phyloP scores from a whole-genome alignment of 2,888 invertebrate species.

The Lasioglossum oenotherae region DNA sequence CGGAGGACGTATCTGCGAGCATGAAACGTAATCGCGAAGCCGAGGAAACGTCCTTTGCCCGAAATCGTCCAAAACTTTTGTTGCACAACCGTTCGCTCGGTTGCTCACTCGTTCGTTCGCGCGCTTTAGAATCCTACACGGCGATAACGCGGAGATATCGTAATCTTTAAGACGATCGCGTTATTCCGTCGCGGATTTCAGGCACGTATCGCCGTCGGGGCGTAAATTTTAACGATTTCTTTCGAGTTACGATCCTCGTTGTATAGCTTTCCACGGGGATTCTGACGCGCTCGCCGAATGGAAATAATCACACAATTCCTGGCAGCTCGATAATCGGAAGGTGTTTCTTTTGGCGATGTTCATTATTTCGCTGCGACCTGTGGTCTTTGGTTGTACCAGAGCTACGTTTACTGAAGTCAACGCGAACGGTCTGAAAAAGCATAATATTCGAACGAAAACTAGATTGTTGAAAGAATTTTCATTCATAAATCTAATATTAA shows the following conservation, averaged over 20 bases:
- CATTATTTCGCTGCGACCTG: background rate
- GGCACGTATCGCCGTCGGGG: constrained; percentile 26
- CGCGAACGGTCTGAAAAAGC: background rate
- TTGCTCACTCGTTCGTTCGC: background rate
- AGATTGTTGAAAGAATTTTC: background rate
- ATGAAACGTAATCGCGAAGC: constrained; percentile 34
- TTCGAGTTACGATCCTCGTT: constrained; percentile 1
- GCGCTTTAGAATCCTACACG: constrained; percentile 30
- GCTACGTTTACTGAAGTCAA: no score
- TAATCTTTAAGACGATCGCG: constrained; percentile 49
- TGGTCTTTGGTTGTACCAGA: background rate
- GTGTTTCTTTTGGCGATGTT: background rate
- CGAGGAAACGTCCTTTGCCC: constrained; percentile 33
- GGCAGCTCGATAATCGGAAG: background rate
- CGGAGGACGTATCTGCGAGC: constrained; percentile 43
- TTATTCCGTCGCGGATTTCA: constrained; percentile 39
- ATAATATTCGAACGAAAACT: background rate
- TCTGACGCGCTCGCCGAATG: background rate
- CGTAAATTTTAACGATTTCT: constrained; percentile 36
- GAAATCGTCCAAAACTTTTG: constrained; percentile 39
- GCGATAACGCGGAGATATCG: constrained; percentile 45
- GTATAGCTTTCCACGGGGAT: background rate
- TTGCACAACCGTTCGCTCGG: constrained; percentile 27
- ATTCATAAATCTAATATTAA: background rate
- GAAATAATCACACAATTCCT: background rate